These are phyloP conservation scores for Loriculus beryllinus DNA, from an alignment of 2,797 vertebrate genomes.

Conservation along the genomic window DNA sequence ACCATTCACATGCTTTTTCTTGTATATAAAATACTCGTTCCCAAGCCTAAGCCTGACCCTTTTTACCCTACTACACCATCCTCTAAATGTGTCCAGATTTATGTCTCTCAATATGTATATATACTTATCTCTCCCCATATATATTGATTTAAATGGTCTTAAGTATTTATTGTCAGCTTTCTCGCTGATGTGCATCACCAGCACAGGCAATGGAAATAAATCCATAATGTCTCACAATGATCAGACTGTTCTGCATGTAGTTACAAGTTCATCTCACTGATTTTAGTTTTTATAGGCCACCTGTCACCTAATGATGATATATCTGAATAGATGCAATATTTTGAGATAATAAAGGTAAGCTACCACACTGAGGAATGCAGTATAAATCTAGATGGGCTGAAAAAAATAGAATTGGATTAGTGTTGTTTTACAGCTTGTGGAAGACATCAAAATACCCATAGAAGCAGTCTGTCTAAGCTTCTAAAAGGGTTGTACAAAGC, in stretches of 20 bases:
- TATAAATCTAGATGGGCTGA: background rate
- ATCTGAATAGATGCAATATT: background rate
- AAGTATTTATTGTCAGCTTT: background rate
- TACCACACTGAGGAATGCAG: background rate
- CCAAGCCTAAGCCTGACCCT: background rate
- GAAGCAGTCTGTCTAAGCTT: background rate
- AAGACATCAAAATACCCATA: background rate
- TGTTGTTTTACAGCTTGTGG: background rate
- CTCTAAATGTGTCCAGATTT: background rate
- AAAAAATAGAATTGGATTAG: background rate
- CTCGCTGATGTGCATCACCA: background rate
- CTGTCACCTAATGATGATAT: slow-evolving; percentile 13
- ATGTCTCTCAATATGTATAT: background rate
- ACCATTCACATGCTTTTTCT: too few species aligned
- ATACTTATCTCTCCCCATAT: background rate
- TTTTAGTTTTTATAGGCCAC: background rate
- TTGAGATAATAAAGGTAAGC: background rate
- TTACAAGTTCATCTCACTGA: background rate
- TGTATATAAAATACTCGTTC: background rate
- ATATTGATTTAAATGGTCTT: background rate
- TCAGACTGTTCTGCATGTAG: background rate
- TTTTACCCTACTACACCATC: background rate
- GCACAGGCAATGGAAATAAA: background rate
- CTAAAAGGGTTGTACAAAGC: background rate
- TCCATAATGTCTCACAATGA: background rate